Base-by-base conservation (phyloP, 92 coral and sea anemone genomes). In the Palythoa grandis region DNA sequence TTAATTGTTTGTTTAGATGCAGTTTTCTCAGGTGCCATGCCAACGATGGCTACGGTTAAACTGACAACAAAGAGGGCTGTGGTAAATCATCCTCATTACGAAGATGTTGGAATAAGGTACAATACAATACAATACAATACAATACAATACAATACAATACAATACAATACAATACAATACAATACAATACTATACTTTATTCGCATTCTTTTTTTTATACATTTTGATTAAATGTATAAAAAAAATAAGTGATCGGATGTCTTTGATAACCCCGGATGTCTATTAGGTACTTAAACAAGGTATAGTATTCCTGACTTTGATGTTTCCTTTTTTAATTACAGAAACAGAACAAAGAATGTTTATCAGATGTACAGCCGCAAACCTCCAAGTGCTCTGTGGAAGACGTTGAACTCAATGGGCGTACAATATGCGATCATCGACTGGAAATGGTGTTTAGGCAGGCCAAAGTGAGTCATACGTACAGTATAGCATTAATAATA, bases 1-100 rank as follows among this genome's bases (percentile, higher is more conserved):
- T 17, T 47, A 5, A 17, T 17, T 76, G 13, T 24, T 20, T 57
- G 25, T 11, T 5, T 69, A 96, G 98, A 77, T 71, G 88, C 98
- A 8, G 99, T 97, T 13, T 97, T 97, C 72, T 98, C 98, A 43
- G 99, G 99, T 47, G 93, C 99, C 47, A 97, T 97, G 99, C 99
- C 99, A 1, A 95, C 99, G 22, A 97, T 97, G 99, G 99, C 99
- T 11, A 97, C 99, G 4, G 99, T 97, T 20, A 97, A 97, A 68
- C 92, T 97, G 15, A 91, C 97, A 54, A 97, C 99, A 0, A 91
- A 91, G 58, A 86, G 99, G 79, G 98, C 98, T 13, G 87, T 97
- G 20, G 99, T 97, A 7, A 97, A 97, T 76, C 99, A 97, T 57
- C 99, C 99, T 0, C 99, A 97, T 63, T 97, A 97, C 80, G 99